A percentile compares a stretch with the other conserved stretches of the same genome.
Evolutionary conservation across 2,888 invertebrate species (phyloP).

Genomic region (Endomychus coccineus): DNA sequence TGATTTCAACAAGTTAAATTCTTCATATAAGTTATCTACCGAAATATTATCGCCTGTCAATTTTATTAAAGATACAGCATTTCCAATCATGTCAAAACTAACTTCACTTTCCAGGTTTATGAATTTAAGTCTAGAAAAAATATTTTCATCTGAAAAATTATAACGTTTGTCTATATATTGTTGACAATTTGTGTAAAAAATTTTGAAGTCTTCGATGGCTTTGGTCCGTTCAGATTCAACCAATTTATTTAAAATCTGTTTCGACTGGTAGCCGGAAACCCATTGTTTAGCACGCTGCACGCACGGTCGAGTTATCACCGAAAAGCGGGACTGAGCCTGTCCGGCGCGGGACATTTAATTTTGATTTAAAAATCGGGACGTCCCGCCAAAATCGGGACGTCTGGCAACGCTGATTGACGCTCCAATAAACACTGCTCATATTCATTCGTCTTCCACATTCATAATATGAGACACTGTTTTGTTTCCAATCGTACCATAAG

Average conservation of each 20-base stretch:
- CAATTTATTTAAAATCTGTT: conserved; percentile 5
- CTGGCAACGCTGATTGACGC: conserved; percentile 4
- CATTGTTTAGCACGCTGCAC: conserved; percentile 1
- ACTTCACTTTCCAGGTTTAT: conserved; percentile 5
- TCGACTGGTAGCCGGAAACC: neutral
- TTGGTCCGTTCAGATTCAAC: conserved; percentile 3
- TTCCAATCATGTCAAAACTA: conserved; percentile 6
- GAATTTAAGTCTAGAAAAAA: conserved; percentile 5
- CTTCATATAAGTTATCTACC: conserved; percentile 3
- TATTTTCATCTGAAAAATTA: conserved; percentile 8
- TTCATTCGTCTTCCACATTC: no score
- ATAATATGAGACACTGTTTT: no score
- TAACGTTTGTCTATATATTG: conserved; percentile 5
- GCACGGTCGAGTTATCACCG: conserved; percentile 5
- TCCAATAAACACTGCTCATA: no score
- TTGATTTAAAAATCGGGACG: conserved; percentile 4
- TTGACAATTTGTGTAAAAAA: conserved; percentile 4
- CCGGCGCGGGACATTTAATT: conserved; percentile 4
- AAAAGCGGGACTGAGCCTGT: conserved; percentile 6
- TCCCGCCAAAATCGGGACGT: conserved; percentile 5
- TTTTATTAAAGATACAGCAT: conserved; percentile 6
- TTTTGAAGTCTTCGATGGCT: conserved; percentile 6
- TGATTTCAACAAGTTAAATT: conserved; percentile 6
- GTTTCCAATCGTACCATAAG: no score
- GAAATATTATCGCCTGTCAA: conserved; percentile 6